Percentiles rank a stretch among this genome's conserved stretches.
Conservation (phyloP, 1,140 invertebrate genomes). For the Paralvinella palmiformis region DNA sequence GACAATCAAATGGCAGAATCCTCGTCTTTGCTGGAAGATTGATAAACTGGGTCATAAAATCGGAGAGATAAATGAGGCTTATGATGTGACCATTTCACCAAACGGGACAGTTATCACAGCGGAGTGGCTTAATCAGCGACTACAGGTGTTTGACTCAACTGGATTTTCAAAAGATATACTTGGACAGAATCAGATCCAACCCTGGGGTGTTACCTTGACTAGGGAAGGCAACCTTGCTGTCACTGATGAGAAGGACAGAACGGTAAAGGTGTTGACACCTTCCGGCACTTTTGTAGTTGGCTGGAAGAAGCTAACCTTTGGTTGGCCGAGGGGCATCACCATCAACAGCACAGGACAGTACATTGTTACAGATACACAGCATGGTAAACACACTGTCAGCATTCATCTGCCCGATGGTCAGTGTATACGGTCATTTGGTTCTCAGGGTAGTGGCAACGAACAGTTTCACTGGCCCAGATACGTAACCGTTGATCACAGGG, state of each 20-base stretch:
- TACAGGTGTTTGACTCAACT: constrained; percentile 18
- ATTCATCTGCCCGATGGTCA: constrained; percentile 14
- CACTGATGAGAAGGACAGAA: constrained; percentile 14
- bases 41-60: constrained; percentile 5
- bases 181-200: constrained; percentile 15
- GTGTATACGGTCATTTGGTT: constrained; percentile 14
- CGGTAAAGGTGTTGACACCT: constrained; percentile 17
- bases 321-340: constrained; percentile 16
- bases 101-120: constrained; percentile 12
- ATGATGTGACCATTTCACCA: constrained; percentile 16
- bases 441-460: constrained; percentile 14
- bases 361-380: constrained; percentile 18
- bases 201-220: constrained; percentile 17
- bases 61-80: constrained; percentile 19
- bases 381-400: constrained; percentile 18
- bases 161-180: constrained; percentile 12
- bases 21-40: constrained; percentile 13
- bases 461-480: constrained; percentile 21
- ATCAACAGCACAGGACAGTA: constrained; percentile 12
- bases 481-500: constrained; percentile 11
- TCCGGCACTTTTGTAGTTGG: neutral
- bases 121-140: constrained; percentile 18
- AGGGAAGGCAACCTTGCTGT: constrained; percentile 14
- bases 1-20: constrained; percentile 15
- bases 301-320: constrained; percentile 18